A percentile compares a stretch with the other conserved stretches of the same genome.
Evolutionary conservation across 1,140 invertebrate species (phyloP).

Genomic region (Cyclargus thomasi): DNA sequence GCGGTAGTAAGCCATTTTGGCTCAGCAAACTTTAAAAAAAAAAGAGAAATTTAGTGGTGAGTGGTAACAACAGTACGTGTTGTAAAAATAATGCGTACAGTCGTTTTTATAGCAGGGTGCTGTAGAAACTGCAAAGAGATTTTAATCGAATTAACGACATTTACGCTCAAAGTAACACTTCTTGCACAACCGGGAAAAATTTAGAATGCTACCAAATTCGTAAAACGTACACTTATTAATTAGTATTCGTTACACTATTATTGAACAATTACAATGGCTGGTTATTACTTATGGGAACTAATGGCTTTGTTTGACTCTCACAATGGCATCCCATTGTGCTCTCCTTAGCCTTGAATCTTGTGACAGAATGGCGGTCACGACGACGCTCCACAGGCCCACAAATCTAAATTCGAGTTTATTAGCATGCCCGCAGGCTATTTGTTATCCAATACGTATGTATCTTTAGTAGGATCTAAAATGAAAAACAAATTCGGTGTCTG

Average conservation of each 20-base stretch:
- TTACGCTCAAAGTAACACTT: background rate
- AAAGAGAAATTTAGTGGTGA: background rate
- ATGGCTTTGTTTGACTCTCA: conserved; percentile 7
- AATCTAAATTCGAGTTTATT: background rate
- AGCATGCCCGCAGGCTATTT: background rate
- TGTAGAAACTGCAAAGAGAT: background rate
- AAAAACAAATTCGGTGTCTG: background rate
- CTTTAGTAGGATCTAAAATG: background rate
- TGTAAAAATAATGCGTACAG: no score
- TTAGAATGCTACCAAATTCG: background rate
- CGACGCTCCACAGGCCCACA: background rate
- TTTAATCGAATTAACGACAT: background rate
- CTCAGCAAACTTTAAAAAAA: conserved; percentile 31
- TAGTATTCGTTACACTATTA: conserved; percentile 12
- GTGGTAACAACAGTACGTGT: background rate
- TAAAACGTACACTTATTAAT: background rate
- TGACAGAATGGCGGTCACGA: conserved; percentile 11
- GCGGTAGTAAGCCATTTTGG: conserved; percentile 78
- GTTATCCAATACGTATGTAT: background rate
- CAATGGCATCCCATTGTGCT: conserved; percentile 4
- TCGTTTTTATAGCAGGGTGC: no score
- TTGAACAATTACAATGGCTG: conserved; percentile 20
- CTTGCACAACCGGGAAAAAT: background rate
- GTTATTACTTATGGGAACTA: conserved; percentile 10
- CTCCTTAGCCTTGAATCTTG: conserved; percentile 9